phyloP scores from a whole-genome alignment of 2,797 vertebrate genomes.

The Danio choprae region DNA sequence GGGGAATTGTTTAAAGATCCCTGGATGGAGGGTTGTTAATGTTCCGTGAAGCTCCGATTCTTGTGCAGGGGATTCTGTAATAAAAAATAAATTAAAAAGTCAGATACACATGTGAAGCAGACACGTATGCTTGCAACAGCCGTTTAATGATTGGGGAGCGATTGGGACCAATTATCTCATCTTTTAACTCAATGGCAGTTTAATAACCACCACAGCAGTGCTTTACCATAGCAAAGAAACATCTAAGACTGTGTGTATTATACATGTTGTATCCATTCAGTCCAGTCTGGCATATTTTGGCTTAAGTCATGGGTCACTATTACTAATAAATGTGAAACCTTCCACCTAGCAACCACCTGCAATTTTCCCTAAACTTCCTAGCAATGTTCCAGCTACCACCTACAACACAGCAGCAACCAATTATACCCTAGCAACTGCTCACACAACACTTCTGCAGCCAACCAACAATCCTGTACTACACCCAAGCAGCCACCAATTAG shows the following conservation, averaged over 20 bases:
- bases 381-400: background rate
- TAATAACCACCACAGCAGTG: background rate
- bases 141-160: background rate
- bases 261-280: too few relatives aligned
- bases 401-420: background rate
- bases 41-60: conserved; percentile 36
- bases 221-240: background rate
- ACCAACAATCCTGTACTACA: background rate
- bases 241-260: background rate
- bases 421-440: background rate
- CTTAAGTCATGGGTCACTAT: too few relatives aligned
- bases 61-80: conserved; percentile 18
- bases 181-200: conserved; percentile 21
- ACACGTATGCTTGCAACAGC: background rate
- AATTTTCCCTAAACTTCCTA: background rate
- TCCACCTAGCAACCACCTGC: background rate
- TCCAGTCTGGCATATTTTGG: too few relatives aligned
- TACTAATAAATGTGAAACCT: background rate
- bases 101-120: conserved; percentile 31
- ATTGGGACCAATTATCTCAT: conserved; percentile 20
- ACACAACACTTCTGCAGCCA: background rate
- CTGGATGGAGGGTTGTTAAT: conserved; percentile 36
- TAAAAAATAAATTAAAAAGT: conserved; percentile 28
- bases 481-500: background rate
- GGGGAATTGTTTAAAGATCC: conserved; percentile 41